A percentile compares a stretch with the other conserved stretches of the same genome.
Evolutionary conservation across 2,113 vertebrate species (phyloP).

Genomic region (Pomatorhinus ruficollis): DNA sequence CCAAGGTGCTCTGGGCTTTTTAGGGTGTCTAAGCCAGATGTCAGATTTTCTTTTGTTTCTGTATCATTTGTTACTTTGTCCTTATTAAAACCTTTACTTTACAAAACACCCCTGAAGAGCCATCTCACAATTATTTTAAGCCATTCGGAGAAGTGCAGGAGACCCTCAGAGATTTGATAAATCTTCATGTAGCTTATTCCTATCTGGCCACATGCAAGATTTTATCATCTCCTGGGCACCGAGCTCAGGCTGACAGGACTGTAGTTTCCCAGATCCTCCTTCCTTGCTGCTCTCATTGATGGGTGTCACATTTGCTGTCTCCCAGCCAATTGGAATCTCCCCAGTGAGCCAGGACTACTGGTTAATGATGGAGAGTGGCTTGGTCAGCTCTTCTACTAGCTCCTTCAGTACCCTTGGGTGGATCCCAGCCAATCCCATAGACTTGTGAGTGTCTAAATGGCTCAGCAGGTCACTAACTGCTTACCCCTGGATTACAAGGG

Average conservation of each 20-base stretch:
- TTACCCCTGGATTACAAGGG: not conserved
- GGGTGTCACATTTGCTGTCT: not conserved
- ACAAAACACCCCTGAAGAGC: no score
- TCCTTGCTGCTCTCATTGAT: not conserved
- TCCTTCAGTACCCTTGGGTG: not conserved
- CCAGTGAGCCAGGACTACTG: not conserved
- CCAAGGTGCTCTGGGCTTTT: no score
- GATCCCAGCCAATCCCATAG: not conserved
- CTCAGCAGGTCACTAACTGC: not conserved
- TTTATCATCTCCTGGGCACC: no score
- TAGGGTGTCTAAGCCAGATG: no score
- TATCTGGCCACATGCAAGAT: no score
- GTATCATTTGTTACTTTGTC: no score
- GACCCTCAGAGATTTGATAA: no score
- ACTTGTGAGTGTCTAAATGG: not conserved
- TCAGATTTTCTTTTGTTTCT: no score
- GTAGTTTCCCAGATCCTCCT: not conserved
- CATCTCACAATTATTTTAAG: no score
- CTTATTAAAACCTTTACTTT: no score
- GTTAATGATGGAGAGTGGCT: not conserved
- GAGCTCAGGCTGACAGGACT: not conserved
- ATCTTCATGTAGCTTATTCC: no score
- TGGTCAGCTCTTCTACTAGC: not conserved
- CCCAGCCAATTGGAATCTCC: not conserved
- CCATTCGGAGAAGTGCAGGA: no score